phyloP scores from a whole-genome alignment of 2,113 vertebrate species.

The Gallinago jamesoni region DNA sequence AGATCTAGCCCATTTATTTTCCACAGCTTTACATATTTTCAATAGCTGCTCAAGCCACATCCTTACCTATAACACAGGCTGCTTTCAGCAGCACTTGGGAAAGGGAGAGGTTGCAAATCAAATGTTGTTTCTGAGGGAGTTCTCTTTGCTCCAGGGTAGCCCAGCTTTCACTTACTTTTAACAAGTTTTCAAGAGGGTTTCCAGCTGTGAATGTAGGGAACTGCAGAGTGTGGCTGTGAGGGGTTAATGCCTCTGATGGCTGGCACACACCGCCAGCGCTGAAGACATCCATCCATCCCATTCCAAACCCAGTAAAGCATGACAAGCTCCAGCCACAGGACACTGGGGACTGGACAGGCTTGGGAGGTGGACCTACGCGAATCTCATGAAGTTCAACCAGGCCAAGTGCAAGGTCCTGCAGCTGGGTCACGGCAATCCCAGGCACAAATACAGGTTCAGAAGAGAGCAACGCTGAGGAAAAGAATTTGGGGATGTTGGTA shows the following conservation, averaged over 20 bases:
- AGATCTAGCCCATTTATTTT: constrained; percentile 62
- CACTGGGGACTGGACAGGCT: not conserved
- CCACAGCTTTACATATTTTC: constrained; percentile 71
- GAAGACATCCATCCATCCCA: not conserved
- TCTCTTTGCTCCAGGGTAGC: constrained; percentile 43
- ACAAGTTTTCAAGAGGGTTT: constrained; percentile 50
- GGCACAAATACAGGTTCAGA: too few relatives aligned
- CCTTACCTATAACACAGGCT: constrained; percentile 70
- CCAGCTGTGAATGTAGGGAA: not conserved
- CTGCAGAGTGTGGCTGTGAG: not conserved
- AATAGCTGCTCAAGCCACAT: constrained; percentile 69
- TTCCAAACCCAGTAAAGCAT: not conserved
- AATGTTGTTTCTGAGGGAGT: constrained; percentile 59
- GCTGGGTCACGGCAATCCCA: too few relatives aligned
- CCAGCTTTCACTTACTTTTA: constrained; percentile 48
- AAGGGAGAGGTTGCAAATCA: constrained; percentile 54
- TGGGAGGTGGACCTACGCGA: too few relatives aligned
- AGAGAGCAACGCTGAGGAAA: too few relatives aligned
- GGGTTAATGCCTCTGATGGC: not conserved
- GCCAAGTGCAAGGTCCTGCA: too few relatives aligned
- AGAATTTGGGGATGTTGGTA: too few relatives aligned
- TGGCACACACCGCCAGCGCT: not conserved
- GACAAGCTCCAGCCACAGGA: not conserved
- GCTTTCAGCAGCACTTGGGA: constrained; percentile 48
- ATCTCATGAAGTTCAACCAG: too few relatives aligned